phyloP scores from a whole-genome alignment of 1,140 invertebrate genomes.

The Drosophila ogumai region DNA sequence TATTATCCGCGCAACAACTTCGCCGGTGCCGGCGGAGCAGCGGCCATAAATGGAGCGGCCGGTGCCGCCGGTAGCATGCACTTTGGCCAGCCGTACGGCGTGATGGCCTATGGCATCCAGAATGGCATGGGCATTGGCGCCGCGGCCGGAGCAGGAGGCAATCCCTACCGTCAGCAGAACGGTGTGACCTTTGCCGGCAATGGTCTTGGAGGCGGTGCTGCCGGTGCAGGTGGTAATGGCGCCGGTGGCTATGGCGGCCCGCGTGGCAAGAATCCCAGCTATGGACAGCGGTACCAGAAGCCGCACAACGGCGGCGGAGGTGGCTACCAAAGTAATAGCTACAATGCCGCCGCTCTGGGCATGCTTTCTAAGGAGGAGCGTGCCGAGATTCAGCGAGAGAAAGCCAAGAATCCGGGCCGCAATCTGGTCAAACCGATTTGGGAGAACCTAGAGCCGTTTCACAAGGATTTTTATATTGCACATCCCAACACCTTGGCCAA shows the following conservation, averaged over 20 bases:
- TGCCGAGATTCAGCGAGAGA: slow-evolving; percentile 87
- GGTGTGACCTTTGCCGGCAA: slow-evolving; percentile 51
- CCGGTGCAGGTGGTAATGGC: slow-evolving; percentile 49
- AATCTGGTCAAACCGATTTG: slow-evolving; percentile 93
- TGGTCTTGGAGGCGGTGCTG: slow-evolving; percentile 52
- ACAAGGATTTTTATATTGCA: slow-evolving; percentile 96
- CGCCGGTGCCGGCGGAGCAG: slow-evolving; percentile 45
- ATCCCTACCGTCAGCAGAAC: slow-evolving; percentile 69
- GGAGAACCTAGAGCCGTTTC: slow-evolving; percentile 93
- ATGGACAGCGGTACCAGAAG: slow-evolving; percentile 76
- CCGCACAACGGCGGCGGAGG: slow-evolving; percentile 67
- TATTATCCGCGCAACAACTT: slow-evolving; percentile 58
- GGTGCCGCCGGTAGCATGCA: slow-evolving; percentile 67
- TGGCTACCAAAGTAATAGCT: slow-evolving; percentile 74
- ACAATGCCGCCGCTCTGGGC: slow-evolving; percentile 69
- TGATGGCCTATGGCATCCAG: slow-evolving; percentile 73
- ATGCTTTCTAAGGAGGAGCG: slow-evolving; percentile 84
- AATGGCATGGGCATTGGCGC: slow-evolving; percentile 63
- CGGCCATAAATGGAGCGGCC: slow-evolving; percentile 47
- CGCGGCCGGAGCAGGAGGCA: slow-evolving; percentile 40
- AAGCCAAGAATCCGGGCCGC: slow-evolving; percentile 91
- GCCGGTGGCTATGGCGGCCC: slow-evolving; percentile 66
- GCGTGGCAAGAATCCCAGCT: slow-evolving; percentile 75
- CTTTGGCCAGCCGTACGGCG: slow-evolving; percentile 68
- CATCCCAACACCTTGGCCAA: slow-evolving; percentile 91